These are phyloP conservation scores for Uropsilus gracilis DNA, from an alignment of 2,113 vertebrate species.

Conservation along the genomic window DNA sequence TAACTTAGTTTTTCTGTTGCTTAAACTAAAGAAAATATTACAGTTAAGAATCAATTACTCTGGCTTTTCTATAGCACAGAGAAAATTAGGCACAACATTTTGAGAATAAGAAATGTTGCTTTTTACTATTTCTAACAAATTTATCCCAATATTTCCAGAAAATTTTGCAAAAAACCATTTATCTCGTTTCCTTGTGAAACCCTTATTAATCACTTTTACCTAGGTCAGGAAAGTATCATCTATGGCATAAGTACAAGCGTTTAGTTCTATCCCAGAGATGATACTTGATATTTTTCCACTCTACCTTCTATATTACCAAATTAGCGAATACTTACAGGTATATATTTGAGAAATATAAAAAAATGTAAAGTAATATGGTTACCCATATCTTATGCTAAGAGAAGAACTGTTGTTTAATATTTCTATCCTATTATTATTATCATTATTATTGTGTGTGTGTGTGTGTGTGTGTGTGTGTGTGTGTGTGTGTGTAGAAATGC, in stretches of 20 bases:
- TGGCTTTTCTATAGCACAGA: constrained; percentile 43
- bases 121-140: background rate
- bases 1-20: background rate
- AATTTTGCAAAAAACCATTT: background rate
- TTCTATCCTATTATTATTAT: background rate
- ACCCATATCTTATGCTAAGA: background rate
- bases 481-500: too few relatives aligned
- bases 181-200: background rate
- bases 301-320: background rate
- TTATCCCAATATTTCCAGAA: background rate
- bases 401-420: background rate
- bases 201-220: background rate
- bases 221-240: background rate
- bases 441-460: too few relatives aligned
- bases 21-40: constrained; percentile 12
- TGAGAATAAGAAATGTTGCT: background rate
- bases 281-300: background rate
- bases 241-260: background rate
- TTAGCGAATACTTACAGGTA: background rate
- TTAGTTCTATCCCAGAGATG: background rate
- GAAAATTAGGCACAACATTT: background rate
- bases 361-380: background rate
- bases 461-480: too few relatives aligned
- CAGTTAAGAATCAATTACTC: constrained; percentile 11
- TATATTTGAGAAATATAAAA: background rate